These are phyloP conservation scores for Sorex maritimensis DNA, from an alignment of 2,797 vertebrate species.

Conservation along the genomic window DNA sequence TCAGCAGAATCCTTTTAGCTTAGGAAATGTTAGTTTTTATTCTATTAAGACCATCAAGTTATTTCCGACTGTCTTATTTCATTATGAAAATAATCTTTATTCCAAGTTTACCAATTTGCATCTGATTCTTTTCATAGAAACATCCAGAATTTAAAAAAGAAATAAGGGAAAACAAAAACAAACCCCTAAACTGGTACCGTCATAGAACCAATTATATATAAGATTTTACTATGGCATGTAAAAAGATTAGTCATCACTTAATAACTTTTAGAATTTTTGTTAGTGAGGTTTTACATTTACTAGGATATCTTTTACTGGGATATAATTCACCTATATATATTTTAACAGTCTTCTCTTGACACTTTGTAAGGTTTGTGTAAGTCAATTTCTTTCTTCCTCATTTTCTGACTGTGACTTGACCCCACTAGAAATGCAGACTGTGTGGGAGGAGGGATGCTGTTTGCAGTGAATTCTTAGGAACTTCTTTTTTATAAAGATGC, in stretches of 20 bases:
- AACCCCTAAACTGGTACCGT: neutral
- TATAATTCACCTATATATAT: neutral
- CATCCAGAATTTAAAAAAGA: neutral
- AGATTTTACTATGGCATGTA: neutral
- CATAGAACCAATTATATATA: constrained; percentile 42
- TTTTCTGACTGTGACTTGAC: neutral
- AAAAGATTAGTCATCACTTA: neutral
- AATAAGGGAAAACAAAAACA: too few relatives aligned
- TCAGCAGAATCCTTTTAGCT: neutral
- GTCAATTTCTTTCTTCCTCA: neutral
- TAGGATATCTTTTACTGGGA: neutral
- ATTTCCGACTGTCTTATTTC: neutral
- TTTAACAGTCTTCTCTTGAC: neutral
- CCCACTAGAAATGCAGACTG: neutral
- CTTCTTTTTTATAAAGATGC: constrained; percentile 57
- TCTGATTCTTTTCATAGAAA: neutral
- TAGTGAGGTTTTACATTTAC: neutral
- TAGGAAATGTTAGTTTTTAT: neutral
- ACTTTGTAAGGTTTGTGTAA: neutral
- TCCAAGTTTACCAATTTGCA: neutral
- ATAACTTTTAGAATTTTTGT: constrained; percentile 14
- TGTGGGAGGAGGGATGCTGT: neutral
- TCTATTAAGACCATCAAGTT: neutral
- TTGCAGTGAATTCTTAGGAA: constrained; percentile 23
- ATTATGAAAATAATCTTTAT: neutral